These are phyloP conservation scores for Meandrusa payeni DNA, from an alignment of 2,888 invertebrate genomes.

Conservation along the genomic window DNA sequence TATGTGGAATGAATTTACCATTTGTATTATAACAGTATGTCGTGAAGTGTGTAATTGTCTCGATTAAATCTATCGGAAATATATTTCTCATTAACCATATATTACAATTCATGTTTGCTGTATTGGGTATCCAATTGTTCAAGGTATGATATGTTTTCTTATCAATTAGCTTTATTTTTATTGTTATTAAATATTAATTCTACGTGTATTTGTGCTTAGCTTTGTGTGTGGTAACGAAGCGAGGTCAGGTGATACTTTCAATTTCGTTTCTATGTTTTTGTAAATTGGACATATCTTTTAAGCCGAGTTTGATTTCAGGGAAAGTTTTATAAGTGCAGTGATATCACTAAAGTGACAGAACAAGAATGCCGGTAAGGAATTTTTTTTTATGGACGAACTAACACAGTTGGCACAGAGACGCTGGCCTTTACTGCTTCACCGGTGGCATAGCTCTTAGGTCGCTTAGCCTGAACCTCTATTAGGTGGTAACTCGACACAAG, in stretches of 20 bases:
- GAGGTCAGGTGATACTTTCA: conserved; percentile 49
- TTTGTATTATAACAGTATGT: conserved; percentile 88
- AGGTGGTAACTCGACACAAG: too few species aligned
- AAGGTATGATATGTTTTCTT: conserved; percentile 84
- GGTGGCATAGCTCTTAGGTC: too few species aligned
- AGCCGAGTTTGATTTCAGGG: conserved; percentile 84
- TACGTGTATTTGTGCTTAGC: conserved; percentile 32
- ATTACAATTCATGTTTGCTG: conserved; percentile 99
- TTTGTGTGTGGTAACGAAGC: conserved; percentile 35
- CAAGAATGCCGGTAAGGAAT: conserved; percentile 92
- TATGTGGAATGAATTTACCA: conserved; percentile 37
- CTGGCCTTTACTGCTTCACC: too few species aligned
- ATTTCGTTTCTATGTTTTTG: conserved; percentile 1
- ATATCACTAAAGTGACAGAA: conserved; percentile 93
- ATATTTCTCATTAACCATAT: conserved; percentile 99
- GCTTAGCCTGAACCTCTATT: too few species aligned
- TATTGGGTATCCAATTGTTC: conserved; percentile 99
- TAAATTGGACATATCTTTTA: conserved; percentile 16
- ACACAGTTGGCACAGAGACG: too few species aligned
- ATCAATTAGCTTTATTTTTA: conserved; percentile 13
- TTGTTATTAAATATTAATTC: too few species aligned
- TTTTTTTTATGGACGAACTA: conserved; percentile 20
- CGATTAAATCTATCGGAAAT: conserved; percentile 98
- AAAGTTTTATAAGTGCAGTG: conserved; percentile 96
- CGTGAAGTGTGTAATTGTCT: conserved; percentile 99